Evolutionary conservation across 2,888 invertebrate genomes (phyloP).

Genomic region (Cartodere bifasciata): DNA sequence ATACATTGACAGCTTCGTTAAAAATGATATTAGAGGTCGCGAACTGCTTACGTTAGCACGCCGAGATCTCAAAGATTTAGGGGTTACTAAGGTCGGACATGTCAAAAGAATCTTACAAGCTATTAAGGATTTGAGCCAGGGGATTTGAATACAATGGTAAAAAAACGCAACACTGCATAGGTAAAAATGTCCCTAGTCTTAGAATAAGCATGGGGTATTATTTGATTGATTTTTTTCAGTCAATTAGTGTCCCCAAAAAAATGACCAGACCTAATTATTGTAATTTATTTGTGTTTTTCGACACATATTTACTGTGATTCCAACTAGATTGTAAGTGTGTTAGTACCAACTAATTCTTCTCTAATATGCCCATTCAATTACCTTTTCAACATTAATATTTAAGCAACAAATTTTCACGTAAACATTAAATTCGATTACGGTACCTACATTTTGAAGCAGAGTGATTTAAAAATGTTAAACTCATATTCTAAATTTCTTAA

Average conservation of each 20-base stretch:
- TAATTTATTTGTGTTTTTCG: constrained; percentile 10
- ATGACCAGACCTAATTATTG: neutral
- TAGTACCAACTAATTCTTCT: too few relatives aligned
- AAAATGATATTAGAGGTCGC: constrained; percentile 83
- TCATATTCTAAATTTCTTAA: constrained; percentile 36
- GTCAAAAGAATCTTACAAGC: constrained; percentile 89
- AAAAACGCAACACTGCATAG: too few relatives aligned
- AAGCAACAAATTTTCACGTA: too few relatives aligned
- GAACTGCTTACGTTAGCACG: constrained; percentile 79
- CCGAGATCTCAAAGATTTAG: constrained; percentile 78
- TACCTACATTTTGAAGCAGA: too few relatives aligned
- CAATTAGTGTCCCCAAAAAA: neutral
- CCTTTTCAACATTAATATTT: too few relatives aligned
- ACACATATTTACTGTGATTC: constrained; percentile 12
- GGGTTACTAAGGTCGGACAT: constrained; percentile 90
- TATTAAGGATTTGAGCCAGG: constrained; percentile 62
- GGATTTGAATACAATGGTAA: constrained; percentile 15
- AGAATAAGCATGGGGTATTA: too few relatives aligned
- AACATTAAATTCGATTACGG: too few relatives aligned
- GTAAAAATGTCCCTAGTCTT: too few relatives aligned
- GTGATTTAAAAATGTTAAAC: too few relatives aligned
- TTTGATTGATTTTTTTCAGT: too few relatives aligned
- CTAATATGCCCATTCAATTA: too few relatives aligned
- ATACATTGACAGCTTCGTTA: constrained; percentile 80
- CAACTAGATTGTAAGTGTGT: too few relatives aligned